Evolutionary conservation across 2,113 vertebrate genomes (phyloP).

Genomic region (Cheilinus undulatus): DNA sequence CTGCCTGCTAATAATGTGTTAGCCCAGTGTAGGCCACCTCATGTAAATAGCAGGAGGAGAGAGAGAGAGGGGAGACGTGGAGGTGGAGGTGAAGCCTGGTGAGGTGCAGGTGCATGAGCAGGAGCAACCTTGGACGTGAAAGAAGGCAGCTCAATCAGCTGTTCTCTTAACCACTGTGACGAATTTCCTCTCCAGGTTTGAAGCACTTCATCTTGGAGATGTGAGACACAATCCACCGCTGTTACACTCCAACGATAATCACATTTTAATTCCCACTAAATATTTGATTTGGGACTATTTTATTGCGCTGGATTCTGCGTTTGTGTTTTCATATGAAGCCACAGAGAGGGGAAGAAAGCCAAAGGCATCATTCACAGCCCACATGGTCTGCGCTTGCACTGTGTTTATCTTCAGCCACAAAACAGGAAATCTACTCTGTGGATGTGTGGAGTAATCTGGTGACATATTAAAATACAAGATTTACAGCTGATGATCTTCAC

Average conservation of each 20-base stretch:
- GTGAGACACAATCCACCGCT: not conserved
- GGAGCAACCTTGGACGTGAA: too few relatives aligned
- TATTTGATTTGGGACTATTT: not conserved
- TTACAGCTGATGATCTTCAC: not conserved
- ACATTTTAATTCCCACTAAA: not conserved
- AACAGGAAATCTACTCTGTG: constrained; percentile 27
- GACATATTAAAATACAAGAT: constrained; percentile 23
- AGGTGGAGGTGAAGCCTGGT: constrained; percentile 42
- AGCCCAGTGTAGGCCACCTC: constrained; percentile 39
- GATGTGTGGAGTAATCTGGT: constrained; percentile 31
- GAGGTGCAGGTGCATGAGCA: constrained; percentile 70
- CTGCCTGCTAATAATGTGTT: constrained; percentile 51
- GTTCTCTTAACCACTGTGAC: not conserved
- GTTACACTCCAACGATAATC: not conserved
- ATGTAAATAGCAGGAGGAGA: constrained; percentile 51
- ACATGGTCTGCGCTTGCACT: constrained; percentile 36
- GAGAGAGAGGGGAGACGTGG: constrained; percentile 37
- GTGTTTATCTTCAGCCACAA: constrained; percentile 38
- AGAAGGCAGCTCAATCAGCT: constrained; percentile 50
- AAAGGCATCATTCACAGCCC: constrained; percentile 36
- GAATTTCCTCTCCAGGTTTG: not conserved
- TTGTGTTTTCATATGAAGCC: constrained; percentile 33
- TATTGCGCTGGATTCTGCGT: constrained; percentile 1
- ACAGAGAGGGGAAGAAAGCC: constrained; percentile 10
- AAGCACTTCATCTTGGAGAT: too few relatives aligned